phyloP scores from a whole-genome alignment of 2,113 vertebrate species.

The Prinia subflava region DNA sequence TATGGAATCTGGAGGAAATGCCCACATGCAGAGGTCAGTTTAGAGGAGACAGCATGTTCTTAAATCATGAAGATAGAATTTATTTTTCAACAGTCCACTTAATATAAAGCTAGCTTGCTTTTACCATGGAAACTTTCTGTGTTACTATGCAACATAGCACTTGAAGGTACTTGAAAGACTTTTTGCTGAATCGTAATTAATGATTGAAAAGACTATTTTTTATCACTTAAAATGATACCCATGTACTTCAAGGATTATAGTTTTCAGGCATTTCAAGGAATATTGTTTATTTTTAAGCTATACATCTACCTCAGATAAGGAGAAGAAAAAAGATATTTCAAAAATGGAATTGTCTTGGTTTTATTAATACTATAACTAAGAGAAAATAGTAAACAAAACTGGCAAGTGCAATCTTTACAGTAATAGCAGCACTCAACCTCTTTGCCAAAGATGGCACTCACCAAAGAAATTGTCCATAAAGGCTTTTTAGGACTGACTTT shows the following conservation, averaged over 20 bases:
- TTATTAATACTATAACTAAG: background rate
- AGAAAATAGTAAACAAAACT: background rate
- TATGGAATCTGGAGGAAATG: background rate
- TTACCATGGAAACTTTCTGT: background rate
- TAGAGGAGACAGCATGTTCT: background rate
- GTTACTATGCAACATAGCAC: background rate
- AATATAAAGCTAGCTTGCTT: background rate
- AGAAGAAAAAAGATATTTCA: background rate
- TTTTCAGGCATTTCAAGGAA: background rate
- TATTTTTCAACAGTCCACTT: background rate
- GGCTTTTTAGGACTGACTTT: background rate
- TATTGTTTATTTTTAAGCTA: conserved; percentile 15
- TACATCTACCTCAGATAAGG: background rate
- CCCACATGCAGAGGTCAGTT: background rate
- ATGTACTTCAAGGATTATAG: conserved; percentile 18
- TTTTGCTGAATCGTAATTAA: background rate
- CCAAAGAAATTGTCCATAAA: background rate
- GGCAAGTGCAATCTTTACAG: background rate
- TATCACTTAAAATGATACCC: background rate
- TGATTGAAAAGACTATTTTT: background rate
- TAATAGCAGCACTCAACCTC: background rate
- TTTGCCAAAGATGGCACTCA: background rate
- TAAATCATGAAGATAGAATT: background rate
- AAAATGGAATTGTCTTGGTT: background rate
- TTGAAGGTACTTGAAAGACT: background rate